A percentile compares a stretch with the other conserved stretches of the same genome.
Conservation (phyloP, 2,113 vertebrate species). For the Eptesicus fuscus region DNA sequence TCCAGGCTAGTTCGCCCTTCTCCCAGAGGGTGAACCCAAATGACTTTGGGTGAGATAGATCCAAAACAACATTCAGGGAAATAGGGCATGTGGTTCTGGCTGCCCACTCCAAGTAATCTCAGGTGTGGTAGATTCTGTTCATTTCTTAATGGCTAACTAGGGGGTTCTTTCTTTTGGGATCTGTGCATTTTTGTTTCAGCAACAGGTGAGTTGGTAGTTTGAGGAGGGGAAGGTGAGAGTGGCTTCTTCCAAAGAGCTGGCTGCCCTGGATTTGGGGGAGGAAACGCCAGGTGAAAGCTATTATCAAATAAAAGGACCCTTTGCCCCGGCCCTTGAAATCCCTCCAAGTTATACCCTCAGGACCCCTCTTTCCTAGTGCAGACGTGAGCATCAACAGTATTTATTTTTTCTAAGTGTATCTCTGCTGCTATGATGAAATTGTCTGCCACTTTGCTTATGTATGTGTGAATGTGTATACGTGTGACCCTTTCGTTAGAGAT, state of each 20-base stretch:
- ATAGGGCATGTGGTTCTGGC: background rate
- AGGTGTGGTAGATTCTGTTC: conserved; percentile 32
- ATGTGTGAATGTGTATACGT: background rate
- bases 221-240: background rate
- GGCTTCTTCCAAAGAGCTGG: conserved; percentile 35
- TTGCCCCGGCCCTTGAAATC: background rate
- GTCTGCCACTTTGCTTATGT: conserved; percentile 40
- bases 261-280: conserved; percentile 26
- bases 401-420: conserved; percentile 43
- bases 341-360: conserved; percentile 1
- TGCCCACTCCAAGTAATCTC: conserved; percentile 30
- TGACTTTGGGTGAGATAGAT: background rate
- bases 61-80: conserved; percentile 35
- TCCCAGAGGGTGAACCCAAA: background rate
- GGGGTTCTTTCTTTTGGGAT: conserved; percentile 28
- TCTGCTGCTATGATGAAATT: conserved; percentile 57
- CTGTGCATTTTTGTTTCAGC: conserved; percentile 53
- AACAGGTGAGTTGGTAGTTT: conserved; percentile 13
- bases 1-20: background rate
- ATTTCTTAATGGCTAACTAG: conserved; percentile 10
- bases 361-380: background rate
- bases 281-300: background rate
- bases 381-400: conserved; percentile 5
- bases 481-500: conserved; percentile 6
- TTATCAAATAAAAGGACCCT: background rate